phyloP scores from a whole-genome alignment of 1,140 invertebrate genomes.

The Oppia nitens region DNA sequence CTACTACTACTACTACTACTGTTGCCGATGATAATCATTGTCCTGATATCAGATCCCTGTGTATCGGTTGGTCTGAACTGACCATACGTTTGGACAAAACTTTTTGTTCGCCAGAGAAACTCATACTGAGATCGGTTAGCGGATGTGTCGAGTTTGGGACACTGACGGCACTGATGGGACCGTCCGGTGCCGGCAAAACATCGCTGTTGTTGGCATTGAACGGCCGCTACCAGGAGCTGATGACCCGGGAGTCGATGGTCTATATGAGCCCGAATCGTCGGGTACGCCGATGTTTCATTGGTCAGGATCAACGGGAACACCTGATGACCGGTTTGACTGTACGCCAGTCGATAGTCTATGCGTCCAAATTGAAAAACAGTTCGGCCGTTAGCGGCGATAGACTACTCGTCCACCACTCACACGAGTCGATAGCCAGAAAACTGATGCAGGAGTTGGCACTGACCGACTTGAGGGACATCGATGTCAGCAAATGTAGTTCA shows the following conservation, averaged over 20 bases:
- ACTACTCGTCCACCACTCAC: no score
- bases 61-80: no score
- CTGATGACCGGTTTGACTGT: constrained; percentile 58
- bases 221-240: not conserved
- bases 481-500: not conserved
- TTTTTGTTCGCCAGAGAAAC: no score
- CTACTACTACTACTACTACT: no score
- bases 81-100: no score
- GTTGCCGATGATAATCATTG: no score
- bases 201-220: constrained; percentile 26
- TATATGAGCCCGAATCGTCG: not conserved
- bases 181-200: constrained; percentile 44
- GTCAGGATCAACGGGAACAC: constrained; percentile 71
- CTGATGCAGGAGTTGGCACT: not conserved
- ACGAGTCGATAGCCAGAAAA: not conserved
- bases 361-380: constrained; percentile 61
- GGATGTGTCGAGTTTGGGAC: constrained; percentile 6
- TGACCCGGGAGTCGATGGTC: not conserved
- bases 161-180: constrained; percentile 37
- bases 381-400: no score
- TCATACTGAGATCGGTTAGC: constrained; percentile 20
- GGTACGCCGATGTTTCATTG: constrained; percentile 10
- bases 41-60: no score
- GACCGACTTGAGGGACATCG: not conserved
- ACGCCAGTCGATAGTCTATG: constrained; percentile 70